Evolutionary conservation across 1,140 invertebrate genomes (phyloP).

Genomic region (Macrocentrus cingulum): DNA sequence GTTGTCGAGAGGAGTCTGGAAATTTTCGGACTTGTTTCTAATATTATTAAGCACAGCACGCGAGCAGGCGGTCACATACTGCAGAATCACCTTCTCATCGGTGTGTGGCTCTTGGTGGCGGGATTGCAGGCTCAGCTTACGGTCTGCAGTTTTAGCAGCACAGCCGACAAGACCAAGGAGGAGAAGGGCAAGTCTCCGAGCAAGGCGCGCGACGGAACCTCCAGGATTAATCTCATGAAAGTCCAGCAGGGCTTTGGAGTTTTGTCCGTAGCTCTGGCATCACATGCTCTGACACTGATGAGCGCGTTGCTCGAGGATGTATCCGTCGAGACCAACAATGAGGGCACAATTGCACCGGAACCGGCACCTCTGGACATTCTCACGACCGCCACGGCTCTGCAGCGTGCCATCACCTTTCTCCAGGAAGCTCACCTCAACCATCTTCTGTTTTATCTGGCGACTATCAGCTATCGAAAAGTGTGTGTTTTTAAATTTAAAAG

Average conservation of each 20-base stretch:
- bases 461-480: conserved; percentile 85
- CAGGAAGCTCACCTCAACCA: conserved; percentile 72
- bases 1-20: conserved; percentile 75
- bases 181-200: conserved; percentile 69
- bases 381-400: conserved; percentile 66
- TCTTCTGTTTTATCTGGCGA: conserved; percentile 82
- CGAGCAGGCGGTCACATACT: conserved; percentile 83
- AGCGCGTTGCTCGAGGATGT: conserved; percentile 63
- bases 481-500: neutral
- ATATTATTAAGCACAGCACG: conserved; percentile 80
- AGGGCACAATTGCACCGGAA: conserved; percentile 48
- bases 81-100: conserved; percentile 86
- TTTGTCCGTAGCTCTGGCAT: conserved; percentile 77
- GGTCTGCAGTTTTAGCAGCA: conserved; percentile 59
- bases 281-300: conserved; percentile 69
- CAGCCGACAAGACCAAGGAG: conserved; percentile 63
- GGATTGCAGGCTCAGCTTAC: conserved; percentile 77
- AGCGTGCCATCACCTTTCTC: conserved; percentile 69
- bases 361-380: conserved; percentile 64
- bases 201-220: conserved; percentile 64
- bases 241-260: conserved; percentile 83
- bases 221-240: conserved; percentile 68
- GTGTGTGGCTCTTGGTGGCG: conserved; percentile 82
- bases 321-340: conserved; percentile 59
- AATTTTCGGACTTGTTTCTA: conserved; percentile 80